These are phyloP conservation scores for Hylaeus anthracinus DNA, from an alignment of 1,140 invertebrate species.

Conservation along the genomic window DNA sequence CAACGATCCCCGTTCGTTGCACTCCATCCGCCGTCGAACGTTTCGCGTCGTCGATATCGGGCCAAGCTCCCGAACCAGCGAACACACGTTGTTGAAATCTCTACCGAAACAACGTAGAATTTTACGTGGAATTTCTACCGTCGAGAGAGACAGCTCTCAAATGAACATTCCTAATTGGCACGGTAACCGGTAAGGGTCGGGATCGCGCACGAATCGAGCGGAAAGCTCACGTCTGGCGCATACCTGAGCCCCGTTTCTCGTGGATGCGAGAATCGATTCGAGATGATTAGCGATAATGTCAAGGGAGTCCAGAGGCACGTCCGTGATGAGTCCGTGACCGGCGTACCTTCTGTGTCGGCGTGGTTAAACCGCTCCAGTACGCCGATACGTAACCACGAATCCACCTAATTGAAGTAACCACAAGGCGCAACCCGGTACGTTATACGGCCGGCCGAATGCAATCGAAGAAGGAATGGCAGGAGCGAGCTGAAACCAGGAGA, in stretches of 20 bases:
- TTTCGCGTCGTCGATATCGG: background rate
- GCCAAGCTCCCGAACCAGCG: no score
- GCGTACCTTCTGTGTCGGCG: slow-evolving; percentile 52
- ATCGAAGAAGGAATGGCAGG: slow-evolving; percentile 22
- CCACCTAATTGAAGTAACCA: slow-evolving; percentile 80
- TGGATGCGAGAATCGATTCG: slow-evolving; percentile 65
- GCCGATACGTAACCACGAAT: slow-evolving; percentile 70
- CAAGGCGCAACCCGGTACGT: slow-evolving; percentile 71
- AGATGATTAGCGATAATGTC: slow-evolving; percentile 77
- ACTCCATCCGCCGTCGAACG: background rate
- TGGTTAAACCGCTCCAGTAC: slow-evolving; percentile 39
- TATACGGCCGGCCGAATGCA: slow-evolving; percentile 38
- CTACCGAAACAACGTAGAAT: no score
- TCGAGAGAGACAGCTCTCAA: no score
- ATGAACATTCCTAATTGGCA: background rate
- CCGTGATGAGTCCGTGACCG: slow-evolving; percentile 67
- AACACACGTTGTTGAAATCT: no score
- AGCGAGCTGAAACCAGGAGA: background rate
- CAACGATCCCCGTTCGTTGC: background rate
- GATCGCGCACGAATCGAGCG: background rate
- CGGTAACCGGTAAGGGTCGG: background rate
- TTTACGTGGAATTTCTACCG: no score
- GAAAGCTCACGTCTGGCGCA: slow-evolving; percentile 29
- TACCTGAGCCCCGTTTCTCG: slow-evolving; percentile 25
- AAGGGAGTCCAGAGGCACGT: slow-evolving; percentile 70